Evolutionary conservation across 2,797 vertebrate species (phyloP).

Genomic region (Chaetophractus vellerosus): DNA sequence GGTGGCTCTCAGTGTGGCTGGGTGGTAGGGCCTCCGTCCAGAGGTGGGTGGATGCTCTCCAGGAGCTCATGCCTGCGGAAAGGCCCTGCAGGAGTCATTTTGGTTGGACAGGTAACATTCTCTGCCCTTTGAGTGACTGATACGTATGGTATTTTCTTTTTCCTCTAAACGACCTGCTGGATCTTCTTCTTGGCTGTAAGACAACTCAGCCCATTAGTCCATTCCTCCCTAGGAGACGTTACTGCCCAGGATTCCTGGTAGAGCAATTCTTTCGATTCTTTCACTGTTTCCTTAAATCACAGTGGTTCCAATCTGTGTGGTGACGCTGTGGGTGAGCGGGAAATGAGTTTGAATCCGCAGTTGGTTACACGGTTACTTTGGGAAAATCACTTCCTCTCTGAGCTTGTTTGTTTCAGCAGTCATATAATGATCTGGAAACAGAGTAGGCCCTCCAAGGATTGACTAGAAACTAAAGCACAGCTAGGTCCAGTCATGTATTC

Average conservation of each 20-base stretch:
- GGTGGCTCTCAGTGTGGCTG: neutral
- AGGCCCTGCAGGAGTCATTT: neutral
- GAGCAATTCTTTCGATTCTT: neutral
- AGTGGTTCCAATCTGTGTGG: neutral
- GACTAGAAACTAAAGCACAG: neutral
- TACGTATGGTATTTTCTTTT: neutral
- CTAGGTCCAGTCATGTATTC: neutral
- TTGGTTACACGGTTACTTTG: neutral
- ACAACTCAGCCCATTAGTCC: neutral
- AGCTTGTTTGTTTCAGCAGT: neutral
- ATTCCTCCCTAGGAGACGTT: neutral
- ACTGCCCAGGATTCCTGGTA: neutral
- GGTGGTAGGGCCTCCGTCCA: neutral
- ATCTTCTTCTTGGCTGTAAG: neutral
- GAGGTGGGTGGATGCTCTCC: neutral
- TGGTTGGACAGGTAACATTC: neutral
- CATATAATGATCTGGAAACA: neutral
- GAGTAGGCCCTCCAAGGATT: accelerated
- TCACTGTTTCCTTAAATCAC: neutral
- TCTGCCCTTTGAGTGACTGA: neutral
- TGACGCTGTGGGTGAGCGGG: neutral
- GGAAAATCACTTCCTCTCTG: neutral
- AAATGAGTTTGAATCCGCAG: neutral
- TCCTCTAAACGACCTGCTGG: neutral
- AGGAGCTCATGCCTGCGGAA: neutral